Evolutionary conservation across 92 coral and sea anemone species (phyloP).

Genomic region (Actinostola sp.): DNA sequence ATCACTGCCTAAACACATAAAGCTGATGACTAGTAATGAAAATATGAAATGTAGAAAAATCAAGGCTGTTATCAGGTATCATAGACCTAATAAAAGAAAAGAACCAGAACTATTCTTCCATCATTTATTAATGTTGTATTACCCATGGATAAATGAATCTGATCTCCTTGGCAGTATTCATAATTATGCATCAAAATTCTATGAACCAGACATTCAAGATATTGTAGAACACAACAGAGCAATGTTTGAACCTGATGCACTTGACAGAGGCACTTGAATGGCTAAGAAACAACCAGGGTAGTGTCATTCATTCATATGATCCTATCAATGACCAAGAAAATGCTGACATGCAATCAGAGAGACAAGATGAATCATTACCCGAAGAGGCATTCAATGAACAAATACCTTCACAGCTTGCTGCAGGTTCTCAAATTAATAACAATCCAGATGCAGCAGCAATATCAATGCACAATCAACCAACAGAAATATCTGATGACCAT

Average conservation of each 20-base stretch:
- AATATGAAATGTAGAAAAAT: constrained; percentile 60
- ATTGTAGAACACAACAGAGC: constrained; percentile 53
- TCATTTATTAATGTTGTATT: too few species aligned
- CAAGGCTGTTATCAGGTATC: constrained; percentile 52
- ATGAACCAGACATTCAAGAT: constrained; percentile 41
- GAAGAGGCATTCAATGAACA: constrained; percentile 48
- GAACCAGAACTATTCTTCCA: too few species aligned
- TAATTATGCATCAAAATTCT: too few species aligned
- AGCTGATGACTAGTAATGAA: constrained; percentile 44
- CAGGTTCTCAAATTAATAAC: constrained; percentile 6
- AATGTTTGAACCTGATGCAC: constrained; percentile 60
- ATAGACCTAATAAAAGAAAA: too few species aligned
- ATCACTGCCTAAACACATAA: constrained; percentile 23
- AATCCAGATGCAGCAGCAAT: constrained; percentile 12
- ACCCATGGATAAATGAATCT: too few species aligned
- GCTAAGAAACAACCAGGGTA: constrained; percentile 38
- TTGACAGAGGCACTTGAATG: constrained; percentile 49
- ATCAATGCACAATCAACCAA: constrained; percentile 39
- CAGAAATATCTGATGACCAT: constrained; percentile 57
- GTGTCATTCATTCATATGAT: constrained; percentile 49
- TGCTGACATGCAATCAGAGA: constrained; percentile 36
- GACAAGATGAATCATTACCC: constrained; percentile 7
- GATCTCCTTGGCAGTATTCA: too few species aligned
- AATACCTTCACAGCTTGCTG: constrained; percentile 42
- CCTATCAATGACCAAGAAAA: constrained; percentile 51